Percentiles rank a stretch among this genome's conserved stretches.
These are phyloP conservation scores for Drosophila melanosoma DNA, from an alignment of 2,888 invertebrate species.

Conservation along the genomic window DNA sequence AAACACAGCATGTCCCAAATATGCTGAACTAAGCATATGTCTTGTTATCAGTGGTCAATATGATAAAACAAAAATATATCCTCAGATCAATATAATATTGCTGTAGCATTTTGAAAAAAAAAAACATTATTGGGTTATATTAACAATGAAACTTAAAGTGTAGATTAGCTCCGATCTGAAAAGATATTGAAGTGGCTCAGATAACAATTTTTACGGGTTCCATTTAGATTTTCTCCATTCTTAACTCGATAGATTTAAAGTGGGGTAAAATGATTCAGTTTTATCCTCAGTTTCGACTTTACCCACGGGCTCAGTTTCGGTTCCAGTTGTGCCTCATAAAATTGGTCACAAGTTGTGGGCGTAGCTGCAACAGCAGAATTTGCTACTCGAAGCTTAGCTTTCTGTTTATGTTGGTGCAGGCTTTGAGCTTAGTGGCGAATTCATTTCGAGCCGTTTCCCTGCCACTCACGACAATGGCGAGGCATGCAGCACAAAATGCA, in stretches of 20 bases:
- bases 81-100: neutral
- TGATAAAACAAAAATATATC: neutral
- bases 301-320: neutral
- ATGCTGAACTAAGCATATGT: neutral
- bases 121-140: neutral
- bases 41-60: neutral
- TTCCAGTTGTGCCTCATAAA: conserved; percentile 34
- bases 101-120: neutral
- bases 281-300: conserved; percentile 2
- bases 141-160: no score
- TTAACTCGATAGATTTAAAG: conserved; percentile 33
- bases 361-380: conserved; percentile 44
- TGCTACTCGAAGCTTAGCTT: conserved; percentile 48
- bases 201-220: neutral
- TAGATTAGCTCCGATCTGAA: neutral
- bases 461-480: conserved; percentile 42
- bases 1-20: neutral
- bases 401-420: conserved; percentile 63
- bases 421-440: conserved; percentile 39
- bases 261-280: conserved; percentile 37
- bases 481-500: conserved; percentile 3
- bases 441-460: conserved; percentile 34
- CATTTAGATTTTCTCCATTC: conserved; percentile 11
- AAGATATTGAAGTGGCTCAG: neutral
- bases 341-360: conserved; percentile 68